These are phyloP conservation scores for Colostygia pectinataria DNA, from an alignment of 2,888 invertebrate genomes.

Conservation along the genomic window DNA sequence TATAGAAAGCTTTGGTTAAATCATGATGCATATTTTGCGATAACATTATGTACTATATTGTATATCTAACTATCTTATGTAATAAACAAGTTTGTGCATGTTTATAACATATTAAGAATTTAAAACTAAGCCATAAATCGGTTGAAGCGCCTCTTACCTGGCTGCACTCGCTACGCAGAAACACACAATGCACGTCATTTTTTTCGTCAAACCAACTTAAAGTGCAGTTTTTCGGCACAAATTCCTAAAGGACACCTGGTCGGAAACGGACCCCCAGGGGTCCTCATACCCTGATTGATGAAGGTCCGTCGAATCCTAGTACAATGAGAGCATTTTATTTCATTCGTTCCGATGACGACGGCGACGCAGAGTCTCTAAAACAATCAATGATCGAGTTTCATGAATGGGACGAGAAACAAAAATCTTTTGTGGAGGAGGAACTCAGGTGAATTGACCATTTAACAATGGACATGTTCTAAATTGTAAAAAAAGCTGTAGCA, in stretches of 20 bases:
- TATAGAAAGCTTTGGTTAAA: too few relatives aligned
- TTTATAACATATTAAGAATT: conserved; percentile 30
- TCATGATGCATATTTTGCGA: too few relatives aligned
- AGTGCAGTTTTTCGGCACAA: conserved; percentile 77
- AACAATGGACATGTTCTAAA: conserved; percentile 17
- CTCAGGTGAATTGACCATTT: conserved; percentile 54
- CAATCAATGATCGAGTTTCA: conserved; percentile 78
- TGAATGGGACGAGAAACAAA: conserved; percentile 77
- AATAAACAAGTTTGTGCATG: conserved; percentile 3
- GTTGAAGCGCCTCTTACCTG: conserved; percentile 61
- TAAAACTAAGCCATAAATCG: conserved; percentile 48
- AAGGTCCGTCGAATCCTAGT: conserved; percentile 63
- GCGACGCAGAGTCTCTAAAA: conserved; percentile 80
- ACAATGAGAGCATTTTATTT: conserved; percentile 50
- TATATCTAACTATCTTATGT: too few relatives aligned
- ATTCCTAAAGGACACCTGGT: conserved; percentile 82
- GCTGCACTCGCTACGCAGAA: conserved; percentile 70
- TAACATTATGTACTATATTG: too few relatives aligned
- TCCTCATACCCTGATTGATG: conserved; percentile 71
- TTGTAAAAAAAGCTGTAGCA: conserved; percentile 4
- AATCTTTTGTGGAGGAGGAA: conserved; percentile 67
- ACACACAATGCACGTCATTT: conserved; percentile 69
- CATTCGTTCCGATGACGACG: conserved; percentile 65
- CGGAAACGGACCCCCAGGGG: conserved; percentile 80
- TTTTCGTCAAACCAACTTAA: conserved; percentile 66